Conservation (phyloP, 2,888 invertebrate species). For the Galeopsomyia nigrocyanea region DNA sequence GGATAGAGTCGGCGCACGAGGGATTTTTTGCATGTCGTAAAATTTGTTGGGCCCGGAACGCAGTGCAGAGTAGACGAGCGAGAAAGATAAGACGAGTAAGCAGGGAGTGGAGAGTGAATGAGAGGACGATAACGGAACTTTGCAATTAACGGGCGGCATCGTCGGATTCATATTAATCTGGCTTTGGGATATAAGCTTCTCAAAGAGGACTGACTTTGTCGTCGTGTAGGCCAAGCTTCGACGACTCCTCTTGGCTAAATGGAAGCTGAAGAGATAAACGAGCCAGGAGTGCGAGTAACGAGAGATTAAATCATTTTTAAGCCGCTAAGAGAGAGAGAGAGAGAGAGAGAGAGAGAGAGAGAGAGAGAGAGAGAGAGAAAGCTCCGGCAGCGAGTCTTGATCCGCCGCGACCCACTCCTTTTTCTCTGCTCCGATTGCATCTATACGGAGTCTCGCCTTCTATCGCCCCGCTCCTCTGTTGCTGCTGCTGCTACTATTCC, state of each 20-base stretch:
- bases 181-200: constrained; percentile 25
- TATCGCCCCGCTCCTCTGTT: neutral
- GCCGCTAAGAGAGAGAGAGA: constrained; percentile 17
- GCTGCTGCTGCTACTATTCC: neutral
- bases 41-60: no score
- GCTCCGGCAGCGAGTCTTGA: constrained; percentile 28
- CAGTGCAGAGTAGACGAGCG: no score
- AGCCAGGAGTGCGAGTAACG: constrained; percentile 22
- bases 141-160: constrained; percentile 42
- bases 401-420: constrained; percentile 5
- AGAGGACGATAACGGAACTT: constrained; percentile 43
- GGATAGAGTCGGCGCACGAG: neutral
- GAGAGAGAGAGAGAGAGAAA: no score
- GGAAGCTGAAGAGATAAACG: constrained; percentile 50
- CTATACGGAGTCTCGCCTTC: constrained; percentile 8
- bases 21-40: no score
- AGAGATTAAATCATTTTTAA: constrained; percentile 55
- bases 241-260: constrained; percentile 33
- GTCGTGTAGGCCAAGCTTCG: neutral
- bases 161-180: constrained; percentile 43
- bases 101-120: neutral
- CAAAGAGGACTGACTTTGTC: neutral
- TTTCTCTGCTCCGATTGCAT: constrained; percentile 40
- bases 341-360: no score
- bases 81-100: neutral